A percentile compares a stretch with the other conserved stretches of the same genome.
Conservation (phyloP, 2,888 invertebrate species). For the Brachyopa scutellaris region DNA sequence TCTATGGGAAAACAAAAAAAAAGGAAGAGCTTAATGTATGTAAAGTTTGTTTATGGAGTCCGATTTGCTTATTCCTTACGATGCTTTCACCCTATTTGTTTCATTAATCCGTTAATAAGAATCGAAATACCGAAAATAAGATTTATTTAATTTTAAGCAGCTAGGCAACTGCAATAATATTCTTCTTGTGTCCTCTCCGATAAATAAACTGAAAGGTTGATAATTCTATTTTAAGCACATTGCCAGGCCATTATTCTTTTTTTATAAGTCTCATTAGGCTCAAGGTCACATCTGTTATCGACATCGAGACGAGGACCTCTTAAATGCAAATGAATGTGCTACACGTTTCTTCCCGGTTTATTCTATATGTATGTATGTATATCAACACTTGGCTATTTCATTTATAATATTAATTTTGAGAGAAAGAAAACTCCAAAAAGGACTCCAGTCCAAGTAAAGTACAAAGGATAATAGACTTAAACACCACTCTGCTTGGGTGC, state of each 20-base stretch:
- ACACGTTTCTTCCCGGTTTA: conserved; percentile 7
- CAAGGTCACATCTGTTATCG: background rate
- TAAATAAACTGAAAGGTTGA: background rate
- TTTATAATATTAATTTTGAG: background rate
- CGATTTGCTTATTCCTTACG: background rate
- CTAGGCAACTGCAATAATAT: background rate
- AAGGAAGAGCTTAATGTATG: conserved; percentile 3
- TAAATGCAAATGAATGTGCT: conserved; percentile 38
- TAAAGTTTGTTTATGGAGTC: background rate
- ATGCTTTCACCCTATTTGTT: background rate
- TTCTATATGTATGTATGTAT: too few species aligned
- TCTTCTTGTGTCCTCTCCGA: too few species aligned
- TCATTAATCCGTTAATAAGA: background rate
- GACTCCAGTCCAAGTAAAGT: background rate
- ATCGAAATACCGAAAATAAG: background rate
- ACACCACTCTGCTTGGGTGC: background rate
- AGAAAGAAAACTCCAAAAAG: background rate
- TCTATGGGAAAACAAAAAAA: background rate
- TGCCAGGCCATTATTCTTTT: background rate
- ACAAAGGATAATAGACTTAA: background rate
- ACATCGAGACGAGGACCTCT: background rate
- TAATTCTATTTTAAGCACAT: background rate
- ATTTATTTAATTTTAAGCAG: background rate
- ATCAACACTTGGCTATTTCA: conserved; percentile 9
- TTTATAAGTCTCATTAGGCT: background rate